These are phyloP conservation scores for Athetis lepigone DNA, from an alignment of 2,888 invertebrate species.

Conservation along the genomic window DNA sequence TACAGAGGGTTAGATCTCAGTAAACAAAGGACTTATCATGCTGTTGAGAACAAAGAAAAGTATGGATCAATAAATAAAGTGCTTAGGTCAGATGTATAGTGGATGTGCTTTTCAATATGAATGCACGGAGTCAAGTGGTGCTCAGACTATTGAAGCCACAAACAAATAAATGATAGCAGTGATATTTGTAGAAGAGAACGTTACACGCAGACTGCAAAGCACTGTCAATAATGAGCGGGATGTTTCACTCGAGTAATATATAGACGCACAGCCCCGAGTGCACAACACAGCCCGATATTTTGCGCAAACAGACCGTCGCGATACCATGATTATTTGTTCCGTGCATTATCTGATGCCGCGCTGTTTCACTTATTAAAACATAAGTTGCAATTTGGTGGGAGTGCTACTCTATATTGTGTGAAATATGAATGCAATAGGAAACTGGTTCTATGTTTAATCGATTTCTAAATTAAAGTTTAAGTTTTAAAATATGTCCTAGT, in stretches of 20 bases:
- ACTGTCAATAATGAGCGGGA: slow-evolving; percentile 51
- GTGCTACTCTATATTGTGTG: slow-evolving; percentile 11
- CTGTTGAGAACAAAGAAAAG: neutral
- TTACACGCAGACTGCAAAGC: slow-evolving; percentile 19
- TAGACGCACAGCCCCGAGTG: slow-evolving; percentile 39
- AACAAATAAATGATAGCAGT: slow-evolving; percentile 3
- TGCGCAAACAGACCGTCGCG: slow-evolving; percentile 35
- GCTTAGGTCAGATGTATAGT: neutral
- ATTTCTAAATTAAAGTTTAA: neutral
- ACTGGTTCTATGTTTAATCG: neutral
- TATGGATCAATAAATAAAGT: no score
- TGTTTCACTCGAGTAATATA: slow-evolving; percentile 33
- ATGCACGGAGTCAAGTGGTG: neutral
- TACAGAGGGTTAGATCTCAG: neutral
- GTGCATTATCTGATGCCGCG: slow-evolving; percentile 14
- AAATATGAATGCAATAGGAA: slow-evolving; percentile 18
- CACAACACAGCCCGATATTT: slow-evolving; percentile 50
- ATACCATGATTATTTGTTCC: slow-evolving; percentile 14
- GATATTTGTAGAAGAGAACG: neutral
- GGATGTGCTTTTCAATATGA: neutral
- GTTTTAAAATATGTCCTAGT: no score
- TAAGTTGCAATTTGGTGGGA: slow-evolving; percentile 11
- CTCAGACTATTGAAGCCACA: neutral
- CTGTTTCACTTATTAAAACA: slow-evolving; percentile 35
- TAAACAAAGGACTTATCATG: neutral